Evolutionary conservation across 2,888 invertebrate genomes (phyloP), one percentile per base, ranked within the genome.

Genomic region (Cepaea hortensis): DNA sequence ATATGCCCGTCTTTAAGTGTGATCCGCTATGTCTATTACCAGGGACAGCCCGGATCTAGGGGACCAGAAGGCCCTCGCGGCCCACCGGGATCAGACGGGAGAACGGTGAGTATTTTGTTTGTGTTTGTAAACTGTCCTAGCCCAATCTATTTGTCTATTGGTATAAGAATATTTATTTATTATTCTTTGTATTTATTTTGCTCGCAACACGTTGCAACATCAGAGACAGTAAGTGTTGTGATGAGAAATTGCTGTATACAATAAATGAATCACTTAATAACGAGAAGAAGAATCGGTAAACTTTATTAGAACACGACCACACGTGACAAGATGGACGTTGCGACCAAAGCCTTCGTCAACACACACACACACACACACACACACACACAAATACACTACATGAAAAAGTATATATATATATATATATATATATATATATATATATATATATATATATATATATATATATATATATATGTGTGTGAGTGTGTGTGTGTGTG

Each of bases 1-100:
- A 48, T 76, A 62, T 75, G 55, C 61, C 83, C 83, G 13, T 50
- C 68, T 35, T 62, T 75, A 81, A 62, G 76, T 76, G 72, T 80
- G n/a, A 73, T 86, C n/a, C 86, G 86, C 50, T 86, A 81, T 86
- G 81, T 86, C 76, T 86, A 86, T 86, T 86, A 86, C 68, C 81
- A 86, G 86, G 86, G 86, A 0, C 81, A 81, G n/a, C 89, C 89
- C 23, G 92, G 91, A 9, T 89, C 89, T n/a, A 88, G 90, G 72
- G 93, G 92, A 50, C 87, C 90, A 92, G 95, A 96, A 89, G 94
- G 93, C 35, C 86, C 90, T 4, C 87, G 92, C 55, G 94, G 93
- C 55, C 89, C 90, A 7, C 90, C 91, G 13, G 92, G 92, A 11
- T 81, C 88, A 15, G 92, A 93, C 85, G 93, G 93, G 73, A 73